These are phyloP conservation scores for Notospermus geniculatus DNA, from an alignment of 1,140 invertebrate species.

Conservation along the genomic window DNA sequence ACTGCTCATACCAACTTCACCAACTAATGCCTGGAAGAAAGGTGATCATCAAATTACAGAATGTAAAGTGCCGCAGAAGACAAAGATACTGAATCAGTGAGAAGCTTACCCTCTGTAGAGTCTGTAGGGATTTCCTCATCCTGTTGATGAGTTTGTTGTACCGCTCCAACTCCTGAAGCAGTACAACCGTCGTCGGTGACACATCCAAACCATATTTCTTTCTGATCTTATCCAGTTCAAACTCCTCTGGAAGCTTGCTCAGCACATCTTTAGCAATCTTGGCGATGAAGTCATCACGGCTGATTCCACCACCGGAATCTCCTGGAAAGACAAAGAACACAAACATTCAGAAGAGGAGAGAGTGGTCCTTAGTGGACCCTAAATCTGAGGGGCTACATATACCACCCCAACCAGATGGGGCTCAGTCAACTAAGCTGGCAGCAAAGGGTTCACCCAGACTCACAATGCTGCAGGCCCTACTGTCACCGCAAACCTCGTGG, in stretches of 20 bases:
- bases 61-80: not conserved
- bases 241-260: constrained; percentile 70
- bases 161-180: constrained; percentile 84
- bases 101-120: constrained; percentile 67
- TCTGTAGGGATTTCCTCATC: constrained; percentile 70
- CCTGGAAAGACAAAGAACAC: constrained; percentile 31
- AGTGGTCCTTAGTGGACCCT: no score
- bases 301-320: constrained; percentile 45
- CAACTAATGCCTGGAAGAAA: constrained; percentile 68
- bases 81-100: not conserved
- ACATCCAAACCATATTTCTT: constrained; percentile 74
- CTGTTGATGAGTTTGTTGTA: constrained; percentile 76
- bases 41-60: not conserved
- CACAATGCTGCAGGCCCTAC: no score
- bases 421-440: no score
- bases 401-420: no score
- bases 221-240: constrained; percentile 74
- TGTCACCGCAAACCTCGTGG: no score
- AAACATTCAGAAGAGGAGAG: constrained; percentile 9
- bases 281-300: constrained; percentile 70
- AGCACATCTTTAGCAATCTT: constrained; percentile 69
- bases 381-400: no score
- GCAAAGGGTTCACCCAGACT: no score
- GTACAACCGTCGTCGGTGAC: constrained; percentile 77
- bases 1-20: constrained; percentile 86